Evolutionary conservation across 2,113 vertebrate genomes (phyloP).

Genomic region (Nothocercus julius): DNA sequence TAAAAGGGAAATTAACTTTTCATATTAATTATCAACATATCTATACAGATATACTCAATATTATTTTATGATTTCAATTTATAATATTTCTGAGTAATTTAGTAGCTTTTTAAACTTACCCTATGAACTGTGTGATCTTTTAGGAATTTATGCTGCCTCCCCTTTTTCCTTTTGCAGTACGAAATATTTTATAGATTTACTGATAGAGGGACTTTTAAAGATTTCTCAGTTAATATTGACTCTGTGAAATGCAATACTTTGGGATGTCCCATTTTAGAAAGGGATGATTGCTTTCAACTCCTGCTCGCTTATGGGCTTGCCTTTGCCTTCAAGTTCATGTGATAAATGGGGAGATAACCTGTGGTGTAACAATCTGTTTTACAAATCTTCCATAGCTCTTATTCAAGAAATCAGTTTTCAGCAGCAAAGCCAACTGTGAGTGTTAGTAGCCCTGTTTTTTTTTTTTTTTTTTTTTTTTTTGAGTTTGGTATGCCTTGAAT

Average conservation of each 20-base stretch:
- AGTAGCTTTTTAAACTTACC: not conserved
- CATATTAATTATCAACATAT: not conserved
- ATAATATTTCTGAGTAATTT: not conserved
- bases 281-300: constrained; percentile 20
- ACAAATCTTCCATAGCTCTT: constrained; percentile 17
- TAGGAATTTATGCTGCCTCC: not conserved
- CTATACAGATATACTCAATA: not conserved
- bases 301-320: not conserved
- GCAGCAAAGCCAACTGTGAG: constrained; percentile 20
- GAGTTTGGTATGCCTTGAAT: not conserved
- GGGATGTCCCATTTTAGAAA: not conserved
- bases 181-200: not conserved
- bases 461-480: too few species aligned
- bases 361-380: constrained; percentile 13
- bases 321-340: constrained; percentile 20
- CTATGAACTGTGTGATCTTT: not conserved
- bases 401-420: constrained; percentile 23
- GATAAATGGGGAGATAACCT: not conserved
- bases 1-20: not conserved
- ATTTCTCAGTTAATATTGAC: constrained; percentile 12
- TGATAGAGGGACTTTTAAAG: not conserved
- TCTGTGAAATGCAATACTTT: not conserved
- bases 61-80: not conserved
- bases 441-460: not conserved
- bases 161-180: not conserved